Evolutionary conservation across 2,113 vertebrate genomes (phyloP).

Genomic region (Accipiter cooperii): DNA sequence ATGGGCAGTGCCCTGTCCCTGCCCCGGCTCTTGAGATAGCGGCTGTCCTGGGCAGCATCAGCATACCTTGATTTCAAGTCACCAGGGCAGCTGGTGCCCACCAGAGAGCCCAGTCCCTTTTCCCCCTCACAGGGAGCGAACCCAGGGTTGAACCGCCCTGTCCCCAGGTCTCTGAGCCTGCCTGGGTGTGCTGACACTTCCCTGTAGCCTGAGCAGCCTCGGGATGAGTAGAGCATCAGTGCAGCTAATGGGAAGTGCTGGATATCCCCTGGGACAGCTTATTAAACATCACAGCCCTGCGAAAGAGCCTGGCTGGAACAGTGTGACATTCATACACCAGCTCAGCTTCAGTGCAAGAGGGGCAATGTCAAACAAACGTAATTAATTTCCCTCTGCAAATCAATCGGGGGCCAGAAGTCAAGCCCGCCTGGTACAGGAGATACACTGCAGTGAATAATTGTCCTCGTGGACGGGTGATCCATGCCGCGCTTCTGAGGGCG

Average conservation of each 20-base stretch:
- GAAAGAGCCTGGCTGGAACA: not conserved
- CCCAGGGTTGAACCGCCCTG: accelerated
- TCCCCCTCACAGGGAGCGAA: not conserved
- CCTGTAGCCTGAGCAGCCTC: not conserved
- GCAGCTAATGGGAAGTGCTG: not conserved
- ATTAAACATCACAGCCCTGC: not conserved
- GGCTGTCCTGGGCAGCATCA: not conserved
- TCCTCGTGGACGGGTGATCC: not conserved
- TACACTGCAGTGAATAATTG: not conserved
- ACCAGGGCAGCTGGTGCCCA: not conserved
- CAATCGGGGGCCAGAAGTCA: slow-evolving; percentile 21
- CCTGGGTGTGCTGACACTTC: not conserved
- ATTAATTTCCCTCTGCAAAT: slow-evolving; percentile 44
- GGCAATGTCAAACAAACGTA: slow-evolving; percentile 4
- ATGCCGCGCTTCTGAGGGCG: accelerated
- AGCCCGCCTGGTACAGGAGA: not conserved
- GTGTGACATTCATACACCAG: not conserved
- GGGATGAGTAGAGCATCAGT: accelerated
- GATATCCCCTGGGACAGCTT: not conserved
- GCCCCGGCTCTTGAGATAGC: not conserved
- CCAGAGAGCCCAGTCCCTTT: accelerated
- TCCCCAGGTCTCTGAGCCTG: not conserved
- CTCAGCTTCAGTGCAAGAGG: not conserved
- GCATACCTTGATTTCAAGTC: not conserved
- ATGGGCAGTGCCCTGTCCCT: not conserved